Evolutionary conservation across 1,140 invertebrate genomes (phyloP).

Genomic region (Hycleus phaleratus): DNA sequence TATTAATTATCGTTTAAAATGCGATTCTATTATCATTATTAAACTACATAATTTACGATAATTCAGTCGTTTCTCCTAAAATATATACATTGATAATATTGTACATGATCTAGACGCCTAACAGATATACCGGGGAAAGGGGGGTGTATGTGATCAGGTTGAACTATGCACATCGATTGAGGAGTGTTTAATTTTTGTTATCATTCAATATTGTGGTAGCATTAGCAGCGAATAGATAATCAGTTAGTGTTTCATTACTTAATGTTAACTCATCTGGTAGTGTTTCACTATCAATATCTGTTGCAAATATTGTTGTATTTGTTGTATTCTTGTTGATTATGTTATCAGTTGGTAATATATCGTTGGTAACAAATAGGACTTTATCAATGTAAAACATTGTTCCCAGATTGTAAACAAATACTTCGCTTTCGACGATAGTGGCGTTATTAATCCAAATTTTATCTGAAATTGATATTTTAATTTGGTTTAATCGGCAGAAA

Average conservation of each 20-base stretch:
- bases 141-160: too few relatives aligned
- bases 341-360: slow-evolving; percentile 33
- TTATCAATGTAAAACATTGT: slow-evolving; percentile 55
- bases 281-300: slow-evolving; percentile 39
- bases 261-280: slow-evolving; percentile 44
- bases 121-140: too few relatives aligned
- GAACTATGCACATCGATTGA: too few relatives aligned
- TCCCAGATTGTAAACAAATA: slow-evolving; percentile 54
- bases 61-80: not conserved
- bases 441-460: slow-evolving; percentile 48
- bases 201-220: slow-evolving; percentile 3
- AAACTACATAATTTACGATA: too few relatives aligned
- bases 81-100: too few relatives aligned
- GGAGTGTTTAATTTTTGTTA: not conserved
- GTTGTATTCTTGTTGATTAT: slow-evolving; percentile 23
- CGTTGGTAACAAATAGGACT: slow-evolving; percentile 44
- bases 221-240: slow-evolving; percentile 31
- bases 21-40: too few relatives aligned
- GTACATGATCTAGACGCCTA: too few relatives aligned
- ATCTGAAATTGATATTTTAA: slow-evolving; percentile 27
- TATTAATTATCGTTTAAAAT: too few relatives aligned
- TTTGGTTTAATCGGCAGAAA: too few relatives aligned
- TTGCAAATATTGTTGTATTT: slow-evolving; percentile 15
- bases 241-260: slow-evolving; percentile 30
- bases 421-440: slow-evolving; percentile 50